Evolutionary conservation across 1,140 invertebrate species (phyloP).

Genomic region (Palaemon carinicauda): DNA sequence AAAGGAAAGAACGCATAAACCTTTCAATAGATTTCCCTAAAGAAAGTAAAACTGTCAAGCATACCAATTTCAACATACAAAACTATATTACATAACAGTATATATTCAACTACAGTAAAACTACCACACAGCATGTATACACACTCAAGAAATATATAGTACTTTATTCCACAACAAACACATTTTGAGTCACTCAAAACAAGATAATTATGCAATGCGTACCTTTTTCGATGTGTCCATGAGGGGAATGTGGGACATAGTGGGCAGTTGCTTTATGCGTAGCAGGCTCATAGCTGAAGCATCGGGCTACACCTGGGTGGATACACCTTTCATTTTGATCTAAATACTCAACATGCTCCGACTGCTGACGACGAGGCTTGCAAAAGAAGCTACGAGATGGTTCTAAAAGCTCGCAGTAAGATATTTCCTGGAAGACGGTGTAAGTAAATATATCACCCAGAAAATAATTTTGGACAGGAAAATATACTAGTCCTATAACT

Average conservation of each 20-base stretch:
- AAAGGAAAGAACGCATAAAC: too few relatives aligned
- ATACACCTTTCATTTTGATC: constrained; percentile 24
- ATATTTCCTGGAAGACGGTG: constrained; percentile 38
- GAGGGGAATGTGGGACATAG: constrained; percentile 37
- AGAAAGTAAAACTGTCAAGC: too few relatives aligned
- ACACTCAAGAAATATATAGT: background rate
- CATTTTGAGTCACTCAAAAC: background rate
- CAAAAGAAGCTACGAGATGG: constrained; percentile 51
- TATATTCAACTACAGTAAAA: too few relatives aligned
- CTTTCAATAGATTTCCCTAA: too few relatives aligned
- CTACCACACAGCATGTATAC: too few relatives aligned
- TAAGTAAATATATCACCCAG: background rate
- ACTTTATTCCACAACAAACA: background rate
- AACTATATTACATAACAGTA: too few relatives aligned
- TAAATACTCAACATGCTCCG: constrained; percentile 31
- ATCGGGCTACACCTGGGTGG: constrained; percentile 51
- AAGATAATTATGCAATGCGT: background rate
- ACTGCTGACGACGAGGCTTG: constrained; percentile 44
- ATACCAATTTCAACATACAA: too few relatives aligned
- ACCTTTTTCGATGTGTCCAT: constrained; percentile 49
- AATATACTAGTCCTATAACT: too few relatives aligned
- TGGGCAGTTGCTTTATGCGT: constrained; percentile 40
- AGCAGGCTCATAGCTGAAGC: constrained; percentile 56
- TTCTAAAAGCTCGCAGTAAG: constrained; percentile 48
- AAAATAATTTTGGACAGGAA: background rate